phyloP scores from a whole-genome alignment of 2,113 vertebrate species.

The Setophaga coronata region DNA sequence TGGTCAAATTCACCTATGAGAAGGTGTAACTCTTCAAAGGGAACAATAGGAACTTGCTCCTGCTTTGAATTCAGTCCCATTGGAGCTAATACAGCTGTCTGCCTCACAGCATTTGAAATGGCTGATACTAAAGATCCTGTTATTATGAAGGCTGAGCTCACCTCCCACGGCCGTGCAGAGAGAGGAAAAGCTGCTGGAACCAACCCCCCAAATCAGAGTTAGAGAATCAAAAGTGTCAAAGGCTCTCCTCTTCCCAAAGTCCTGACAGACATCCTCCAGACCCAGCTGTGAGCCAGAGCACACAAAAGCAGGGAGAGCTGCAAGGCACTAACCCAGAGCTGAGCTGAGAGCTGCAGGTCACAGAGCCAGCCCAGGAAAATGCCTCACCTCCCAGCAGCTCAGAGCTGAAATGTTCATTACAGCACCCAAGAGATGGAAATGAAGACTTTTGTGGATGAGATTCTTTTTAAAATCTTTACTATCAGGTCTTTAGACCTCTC shows the following conservation, averaged over 20 bases:
- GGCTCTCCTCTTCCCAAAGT: background rate
- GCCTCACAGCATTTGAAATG: background rate
- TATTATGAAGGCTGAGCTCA: conserved; percentile 5
- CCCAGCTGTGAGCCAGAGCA: background rate
- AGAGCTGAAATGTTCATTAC: background rate
- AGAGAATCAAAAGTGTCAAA: background rate
- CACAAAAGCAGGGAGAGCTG: background rate
- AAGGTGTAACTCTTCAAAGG: conserved; percentile 26
- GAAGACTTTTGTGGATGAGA: background rate
- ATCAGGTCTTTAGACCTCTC: background rate
- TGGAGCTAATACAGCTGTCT: background rate
- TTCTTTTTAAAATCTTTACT: background rate
- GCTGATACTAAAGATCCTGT: background rate
- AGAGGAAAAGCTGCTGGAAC: background rate
- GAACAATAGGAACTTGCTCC: background rate
- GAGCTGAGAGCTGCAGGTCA: background rate
- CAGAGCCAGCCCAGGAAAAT: background rate
- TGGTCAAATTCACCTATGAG: background rate
- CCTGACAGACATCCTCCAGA: background rate
- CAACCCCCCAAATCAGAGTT: background rate
- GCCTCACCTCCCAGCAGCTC: background rate
- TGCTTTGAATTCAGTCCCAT: background rate
- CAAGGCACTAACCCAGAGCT: background rate
- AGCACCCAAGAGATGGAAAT: background rate
- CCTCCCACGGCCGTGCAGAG: background rate